Conservation (phyloP, 1,140 invertebrate genomes). For the Drosophila kanapiae region DNA sequence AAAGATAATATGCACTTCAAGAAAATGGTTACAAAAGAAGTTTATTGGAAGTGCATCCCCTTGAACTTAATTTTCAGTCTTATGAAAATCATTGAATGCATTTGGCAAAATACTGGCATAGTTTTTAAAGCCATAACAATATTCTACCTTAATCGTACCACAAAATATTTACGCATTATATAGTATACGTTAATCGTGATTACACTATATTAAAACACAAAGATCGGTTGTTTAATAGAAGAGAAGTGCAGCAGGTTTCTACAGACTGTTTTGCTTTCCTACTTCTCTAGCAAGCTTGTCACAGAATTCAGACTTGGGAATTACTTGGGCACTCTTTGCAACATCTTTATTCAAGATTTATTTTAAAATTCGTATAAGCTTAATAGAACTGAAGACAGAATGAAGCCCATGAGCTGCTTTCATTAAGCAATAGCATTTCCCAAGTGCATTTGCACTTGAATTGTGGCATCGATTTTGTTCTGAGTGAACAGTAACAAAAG, state of each 20-base stretch:
- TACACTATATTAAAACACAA: no score
- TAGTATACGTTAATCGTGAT: no score
- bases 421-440: neutral
- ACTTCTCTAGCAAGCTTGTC: no score
- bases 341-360: neutral
- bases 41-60: no score
- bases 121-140: neutral
- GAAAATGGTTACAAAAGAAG: neutral
- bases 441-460: constrained; percentile 4
- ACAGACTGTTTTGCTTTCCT: neutral
- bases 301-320: neutral
- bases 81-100: no score
- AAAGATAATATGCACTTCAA: constrained; percentile 25
- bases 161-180: no score
- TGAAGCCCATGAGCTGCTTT: neutral
- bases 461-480: constrained; percentile 8
- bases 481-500: constrained; percentile 37
- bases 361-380: neutral
- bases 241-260: neutral
- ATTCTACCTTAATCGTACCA: no score
- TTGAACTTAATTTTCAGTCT: neutral
- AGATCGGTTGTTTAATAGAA: no score
- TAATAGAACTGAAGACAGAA: neutral
- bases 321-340: neutral
- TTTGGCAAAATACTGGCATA: neutral